Evolutionary conservation across 2,797 vertebrate species (phyloP).

Genomic region (Malurus leucopterus): DNA sequence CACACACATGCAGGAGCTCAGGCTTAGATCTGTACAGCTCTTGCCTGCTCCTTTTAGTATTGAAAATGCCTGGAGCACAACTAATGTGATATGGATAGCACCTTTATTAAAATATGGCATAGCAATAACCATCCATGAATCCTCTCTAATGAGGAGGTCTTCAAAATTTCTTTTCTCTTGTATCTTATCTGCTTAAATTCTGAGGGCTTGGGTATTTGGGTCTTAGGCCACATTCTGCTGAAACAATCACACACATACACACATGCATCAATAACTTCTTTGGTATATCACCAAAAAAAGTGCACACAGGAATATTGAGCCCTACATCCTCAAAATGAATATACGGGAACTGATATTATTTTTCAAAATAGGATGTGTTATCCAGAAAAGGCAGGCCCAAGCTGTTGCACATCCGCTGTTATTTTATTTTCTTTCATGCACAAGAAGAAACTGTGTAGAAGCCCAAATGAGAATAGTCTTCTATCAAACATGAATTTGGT

Average conservation of each 20-base stretch:
- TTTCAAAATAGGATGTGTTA: background rate
- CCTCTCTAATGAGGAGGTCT: background rate
- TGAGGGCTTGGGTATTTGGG: background rate
- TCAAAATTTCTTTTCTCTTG: background rate
- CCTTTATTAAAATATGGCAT: background rate
- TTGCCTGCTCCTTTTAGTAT: background rate
- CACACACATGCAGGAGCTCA: background rate
- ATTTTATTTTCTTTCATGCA: background rate
- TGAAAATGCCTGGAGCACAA: background rate
- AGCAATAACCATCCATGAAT: background rate
- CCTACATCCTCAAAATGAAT: background rate
- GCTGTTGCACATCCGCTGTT: background rate
- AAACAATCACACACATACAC: rapidly evolving
- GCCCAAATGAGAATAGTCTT: background rate
- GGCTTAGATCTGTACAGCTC: background rate
- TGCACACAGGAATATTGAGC: background rate
- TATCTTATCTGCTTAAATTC: background rate
- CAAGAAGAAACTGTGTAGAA: background rate
- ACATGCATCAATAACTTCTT: background rate
- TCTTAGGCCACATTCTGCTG: background rate
- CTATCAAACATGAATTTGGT: background rate
- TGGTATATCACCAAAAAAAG: background rate
- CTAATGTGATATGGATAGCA: background rate
- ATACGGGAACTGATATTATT: background rate
- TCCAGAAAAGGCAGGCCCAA: background rate